phyloP scores from a whole-genome alignment of 2,113 vertebrate species.

The Mesocricetus auratus region DNA sequence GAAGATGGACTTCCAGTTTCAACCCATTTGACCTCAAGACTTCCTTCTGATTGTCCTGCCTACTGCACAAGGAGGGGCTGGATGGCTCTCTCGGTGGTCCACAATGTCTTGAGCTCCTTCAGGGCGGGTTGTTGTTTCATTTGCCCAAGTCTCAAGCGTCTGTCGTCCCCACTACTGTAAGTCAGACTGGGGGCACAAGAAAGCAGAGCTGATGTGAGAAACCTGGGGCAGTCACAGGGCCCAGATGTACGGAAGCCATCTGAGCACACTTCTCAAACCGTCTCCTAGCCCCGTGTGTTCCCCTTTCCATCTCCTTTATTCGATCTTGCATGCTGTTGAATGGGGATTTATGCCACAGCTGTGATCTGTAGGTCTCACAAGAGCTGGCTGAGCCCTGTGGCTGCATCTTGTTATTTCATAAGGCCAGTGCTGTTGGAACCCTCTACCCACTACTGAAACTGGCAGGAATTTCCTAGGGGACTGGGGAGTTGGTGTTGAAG shows the following conservation, averaged over 20 bases:
- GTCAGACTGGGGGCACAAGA: neutral
- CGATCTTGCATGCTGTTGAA: neutral
- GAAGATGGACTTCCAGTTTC: neutral
- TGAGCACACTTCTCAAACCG: neutral
- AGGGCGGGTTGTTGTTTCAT: neutral
- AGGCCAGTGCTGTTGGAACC: neutral
- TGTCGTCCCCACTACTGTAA: neutral
- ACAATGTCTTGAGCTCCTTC: neutral
- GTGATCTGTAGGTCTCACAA: neutral
- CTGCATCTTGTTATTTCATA: neutral
- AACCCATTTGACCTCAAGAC: neutral
- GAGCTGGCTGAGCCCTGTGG: neutral
- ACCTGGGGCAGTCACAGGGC: neutral
- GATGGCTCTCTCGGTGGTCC: neutral
- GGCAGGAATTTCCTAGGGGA: constrained; percentile 54
- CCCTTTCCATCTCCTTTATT: neutral
- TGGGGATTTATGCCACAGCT: neutral
- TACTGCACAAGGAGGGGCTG: neutral
- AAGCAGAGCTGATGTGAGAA: neutral
- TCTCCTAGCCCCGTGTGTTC: neutral
- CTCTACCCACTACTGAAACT: constrained; percentile 10
- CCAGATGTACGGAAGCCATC: rapidly evolving
- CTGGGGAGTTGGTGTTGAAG: neutral
- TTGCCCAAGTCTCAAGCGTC: neutral
- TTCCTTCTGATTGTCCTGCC: neutral